Evolutionary conservation across 2,797 vertebrate species (phyloP).

Genomic region (Natrix natrix): DNA sequence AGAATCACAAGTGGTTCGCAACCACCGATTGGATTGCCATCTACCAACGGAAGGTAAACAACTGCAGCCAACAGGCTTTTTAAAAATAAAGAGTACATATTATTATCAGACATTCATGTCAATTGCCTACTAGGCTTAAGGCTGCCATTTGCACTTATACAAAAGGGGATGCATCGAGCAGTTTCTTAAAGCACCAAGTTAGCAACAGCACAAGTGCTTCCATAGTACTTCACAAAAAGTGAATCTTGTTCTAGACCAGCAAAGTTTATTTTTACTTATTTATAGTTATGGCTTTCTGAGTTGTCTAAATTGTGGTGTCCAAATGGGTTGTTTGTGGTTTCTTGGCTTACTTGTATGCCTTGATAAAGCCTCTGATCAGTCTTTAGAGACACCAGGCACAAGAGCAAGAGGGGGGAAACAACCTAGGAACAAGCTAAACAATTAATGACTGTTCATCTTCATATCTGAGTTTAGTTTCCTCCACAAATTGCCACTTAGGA

Average conservation of each 20-base stretch:
- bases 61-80: background rate
- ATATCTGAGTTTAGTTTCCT: background rate
- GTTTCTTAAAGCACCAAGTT: background rate
- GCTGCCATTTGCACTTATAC: background rate
- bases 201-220: background rate
- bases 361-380: background rate
- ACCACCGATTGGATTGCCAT: conserved; percentile 75
- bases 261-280: background rate
- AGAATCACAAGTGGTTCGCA: conserved; percentile 75
- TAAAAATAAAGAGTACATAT: background rate
- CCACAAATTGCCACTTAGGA: background rate
- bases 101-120: background rate
- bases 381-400: background rate
- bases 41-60: conserved; percentile 75
- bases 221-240: background rate
- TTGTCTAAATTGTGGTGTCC: background rate
- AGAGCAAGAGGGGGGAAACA: background rate
- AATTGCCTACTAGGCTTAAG: background rate
- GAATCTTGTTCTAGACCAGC: background rate
- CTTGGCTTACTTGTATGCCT: background rate
- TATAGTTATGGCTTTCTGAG: background rate
- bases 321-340: background rate
- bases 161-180: background rate
- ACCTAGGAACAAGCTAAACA: background rate
- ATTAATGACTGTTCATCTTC: background rate